Percentiles rank a stretch among this genome's conserved stretches.
phyloP scores from a whole-genome alignment of 2,888 invertebrate genomes.

The Cerastoderma edule region DNA sequence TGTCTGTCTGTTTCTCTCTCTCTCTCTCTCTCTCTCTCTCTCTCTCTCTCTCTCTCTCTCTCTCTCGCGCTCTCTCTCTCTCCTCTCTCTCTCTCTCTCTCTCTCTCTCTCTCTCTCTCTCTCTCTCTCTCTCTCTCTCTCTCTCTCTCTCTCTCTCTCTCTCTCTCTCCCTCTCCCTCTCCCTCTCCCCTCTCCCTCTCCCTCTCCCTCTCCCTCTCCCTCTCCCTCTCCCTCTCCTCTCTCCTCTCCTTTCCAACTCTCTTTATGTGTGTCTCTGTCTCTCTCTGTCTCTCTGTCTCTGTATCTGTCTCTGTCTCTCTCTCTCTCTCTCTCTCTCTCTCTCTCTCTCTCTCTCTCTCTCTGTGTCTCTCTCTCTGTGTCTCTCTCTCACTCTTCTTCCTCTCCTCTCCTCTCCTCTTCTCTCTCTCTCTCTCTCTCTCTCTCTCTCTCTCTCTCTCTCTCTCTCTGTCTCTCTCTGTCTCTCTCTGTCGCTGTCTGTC shows the following conservation, averaged over 20 bases:
- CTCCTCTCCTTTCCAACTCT: background rate
- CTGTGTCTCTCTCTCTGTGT: no score
- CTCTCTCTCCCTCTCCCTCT: constrained; percentile 11
- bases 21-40: constrained; percentile 30
- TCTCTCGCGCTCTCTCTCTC: constrained; percentile 16
- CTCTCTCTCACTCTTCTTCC: no score
- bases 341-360: background rate
- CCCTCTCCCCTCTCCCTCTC: constrained; percentile 6
- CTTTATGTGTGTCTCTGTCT: background rate
- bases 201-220: background rate
- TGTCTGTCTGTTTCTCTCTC: constrained; percentile 2
- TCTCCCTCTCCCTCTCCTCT: background rate
- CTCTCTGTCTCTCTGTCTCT: background rate
- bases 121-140: constrained; percentile 11
- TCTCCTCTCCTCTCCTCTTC: background rate
- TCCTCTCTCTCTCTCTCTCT: constrained; percentile 8
- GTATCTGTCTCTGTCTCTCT: background rate
- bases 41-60: background rate
- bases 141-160: constrained; percentile 14
- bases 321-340: background rate
- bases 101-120: constrained; percentile 11
- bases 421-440: background rate
- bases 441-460: background rate
- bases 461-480: background rate
- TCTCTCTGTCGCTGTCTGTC: background rate